These are phyloP conservation scores for Butorides virescens DNA, from an alignment of 2,113 vertebrate genomes.

Conservation along the genomic window DNA sequence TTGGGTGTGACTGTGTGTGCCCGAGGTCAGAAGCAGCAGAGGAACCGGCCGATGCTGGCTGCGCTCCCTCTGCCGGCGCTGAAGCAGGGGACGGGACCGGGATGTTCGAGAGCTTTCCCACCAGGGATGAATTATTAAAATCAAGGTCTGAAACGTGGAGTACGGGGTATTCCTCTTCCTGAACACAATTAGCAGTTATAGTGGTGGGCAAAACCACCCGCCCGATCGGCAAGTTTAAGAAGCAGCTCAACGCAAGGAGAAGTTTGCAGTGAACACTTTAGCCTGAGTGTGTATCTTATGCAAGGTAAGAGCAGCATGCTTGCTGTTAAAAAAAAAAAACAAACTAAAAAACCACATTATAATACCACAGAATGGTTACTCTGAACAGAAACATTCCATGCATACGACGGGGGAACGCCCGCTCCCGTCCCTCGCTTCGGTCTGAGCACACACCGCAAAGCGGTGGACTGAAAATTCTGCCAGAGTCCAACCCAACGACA, in stretches of 20 bases:
- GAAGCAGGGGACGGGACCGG: background rate
- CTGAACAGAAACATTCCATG: background rate
- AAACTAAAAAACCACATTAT: too few species aligned
- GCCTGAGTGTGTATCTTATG: background rate
- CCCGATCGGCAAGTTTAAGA: background rate
- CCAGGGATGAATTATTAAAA: background rate
- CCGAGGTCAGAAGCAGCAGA: background rate
- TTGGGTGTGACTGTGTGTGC: background rate
- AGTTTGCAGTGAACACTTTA: background rate
- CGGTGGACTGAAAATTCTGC: background rate
- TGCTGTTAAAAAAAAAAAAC: background rate
- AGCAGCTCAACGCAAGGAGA: background rate
- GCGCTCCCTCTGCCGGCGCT: background rate
- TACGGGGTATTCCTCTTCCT: background rate
- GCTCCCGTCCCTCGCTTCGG: background rate
- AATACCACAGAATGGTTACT: background rate
- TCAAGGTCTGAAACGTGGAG: background rate
- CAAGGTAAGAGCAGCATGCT: background rate
- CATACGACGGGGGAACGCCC: background rate
- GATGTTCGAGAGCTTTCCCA: background rate
- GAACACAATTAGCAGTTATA: background rate
- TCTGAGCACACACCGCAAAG: fast-evolving
- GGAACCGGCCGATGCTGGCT: background rate
- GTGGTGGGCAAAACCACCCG: background rate
- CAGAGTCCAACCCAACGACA: background rate